phyloP scores from a whole-genome alignment of 2,113 vertebrate species.

The Cinclus mexicanus region DNA sequence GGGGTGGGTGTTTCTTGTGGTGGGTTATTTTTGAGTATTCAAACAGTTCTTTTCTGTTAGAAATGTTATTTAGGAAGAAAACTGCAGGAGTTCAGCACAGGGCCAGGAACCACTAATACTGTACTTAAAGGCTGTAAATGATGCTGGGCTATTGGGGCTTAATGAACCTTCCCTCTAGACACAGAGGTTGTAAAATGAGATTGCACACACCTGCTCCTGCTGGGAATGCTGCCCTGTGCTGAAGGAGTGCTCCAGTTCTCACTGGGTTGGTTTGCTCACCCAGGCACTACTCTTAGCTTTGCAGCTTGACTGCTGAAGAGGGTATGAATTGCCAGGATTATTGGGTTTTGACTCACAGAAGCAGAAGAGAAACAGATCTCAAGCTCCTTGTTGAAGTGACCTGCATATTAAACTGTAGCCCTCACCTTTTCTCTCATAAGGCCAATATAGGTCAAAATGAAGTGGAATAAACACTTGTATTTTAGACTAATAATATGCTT shows the following conservation, averaged over 20 bases:
- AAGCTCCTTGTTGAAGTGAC: neutral
- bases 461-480: neutral
- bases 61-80: neutral
- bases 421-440: neutral
- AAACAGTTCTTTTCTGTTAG: neutral
- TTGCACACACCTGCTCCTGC: neutral
- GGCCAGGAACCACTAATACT: neutral
- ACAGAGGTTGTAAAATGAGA: neutral
- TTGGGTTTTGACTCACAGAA: neutral
- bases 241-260: neutral
- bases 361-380: neutral
- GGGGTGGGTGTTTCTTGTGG: neutral
- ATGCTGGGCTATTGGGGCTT: neutral
- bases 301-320: neutral
- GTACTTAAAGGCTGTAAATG: neutral
- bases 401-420: neutral
- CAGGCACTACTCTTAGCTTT: neutral
- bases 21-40: neutral
- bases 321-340: neutral
- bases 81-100: neutral
- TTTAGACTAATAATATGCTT: neutral
- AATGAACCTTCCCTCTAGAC: neutral
- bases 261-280: neutral
- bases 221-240: neutral
- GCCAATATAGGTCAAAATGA: fast-evolving